These are phyloP conservation scores for Lineus longissimus DNA, from an alignment of 1,140 invertebrate species.

Conservation along the genomic window DNA sequence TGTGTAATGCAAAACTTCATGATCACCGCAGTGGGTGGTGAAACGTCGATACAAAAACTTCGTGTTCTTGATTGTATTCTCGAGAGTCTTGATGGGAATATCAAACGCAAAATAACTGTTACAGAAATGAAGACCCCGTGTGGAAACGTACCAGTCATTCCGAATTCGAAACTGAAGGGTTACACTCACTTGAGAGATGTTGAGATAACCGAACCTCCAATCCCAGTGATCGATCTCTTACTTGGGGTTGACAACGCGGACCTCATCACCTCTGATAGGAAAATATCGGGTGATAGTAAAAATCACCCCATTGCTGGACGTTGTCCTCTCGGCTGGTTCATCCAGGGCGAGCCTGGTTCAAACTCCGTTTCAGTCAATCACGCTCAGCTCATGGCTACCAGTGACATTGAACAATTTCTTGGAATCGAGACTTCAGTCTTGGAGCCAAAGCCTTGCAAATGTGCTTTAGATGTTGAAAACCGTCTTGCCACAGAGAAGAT, in stretches of 20 bases:
- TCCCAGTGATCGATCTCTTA: not conserved
- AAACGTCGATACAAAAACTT: not conserved
- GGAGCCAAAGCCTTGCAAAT: not conserved
- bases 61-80: not conserved
- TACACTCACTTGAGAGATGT: not conserved
- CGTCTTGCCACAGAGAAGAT: not conserved
- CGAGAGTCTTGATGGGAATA: not conserved
- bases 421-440: not conserved
- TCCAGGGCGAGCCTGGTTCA: not conserved
- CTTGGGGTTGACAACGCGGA: slow-evolving; percentile 6
- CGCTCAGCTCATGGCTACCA: not conserved
- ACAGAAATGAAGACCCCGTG: slow-evolving; percentile 7
- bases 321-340: not conserved
- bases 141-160: not conserved
- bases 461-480: not conserved
- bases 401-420: slow-evolving; percentile 2
- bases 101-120: not conserved
- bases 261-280: not conserved
- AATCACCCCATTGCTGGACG: not conserved
- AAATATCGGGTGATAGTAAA: not conserved
- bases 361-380: not conserved
- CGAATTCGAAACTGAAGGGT: not conserved
- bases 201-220: not conserved
- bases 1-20: not conserved
- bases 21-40: not conserved